phyloP scores from a whole-genome alignment of 64 coral and sea anemone species.

The Actinia equina region DNA sequence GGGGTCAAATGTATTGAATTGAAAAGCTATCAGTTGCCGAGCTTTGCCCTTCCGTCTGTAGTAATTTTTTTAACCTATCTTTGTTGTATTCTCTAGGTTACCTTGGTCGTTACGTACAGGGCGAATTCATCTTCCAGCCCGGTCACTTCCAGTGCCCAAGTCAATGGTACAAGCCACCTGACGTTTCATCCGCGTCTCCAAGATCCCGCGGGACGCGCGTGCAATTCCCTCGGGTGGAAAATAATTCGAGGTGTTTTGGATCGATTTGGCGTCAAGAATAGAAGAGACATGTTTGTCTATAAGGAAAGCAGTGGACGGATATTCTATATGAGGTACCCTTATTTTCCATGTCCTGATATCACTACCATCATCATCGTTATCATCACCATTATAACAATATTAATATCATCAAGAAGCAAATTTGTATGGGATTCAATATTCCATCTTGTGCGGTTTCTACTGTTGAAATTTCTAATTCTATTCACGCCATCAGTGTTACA shows the following conservation, averaged over 20 bases:
- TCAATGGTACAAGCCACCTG: slow-evolving; percentile 48
- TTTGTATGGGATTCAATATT: too few species aligned
- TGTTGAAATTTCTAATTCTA: too few species aligned
- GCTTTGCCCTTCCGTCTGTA: too few species aligned
- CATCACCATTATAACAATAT: too few species aligned
- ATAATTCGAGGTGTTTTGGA: slow-evolving; percentile 74
- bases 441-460: too few species aligned
- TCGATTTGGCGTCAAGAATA: slow-evolving; percentile 65
- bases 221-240: slow-evolving; percentile 62
- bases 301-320: slow-evolving; percentile 72
- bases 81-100: slow-evolving; percentile 21
- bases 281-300: slow-evolving; percentile 96
- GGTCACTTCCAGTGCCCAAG: slow-evolving; percentile 75
- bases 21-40: too few species aligned
- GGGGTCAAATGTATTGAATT: too few species aligned
- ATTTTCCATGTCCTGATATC: too few species aligned
- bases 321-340: slow-evolving; percentile 88
- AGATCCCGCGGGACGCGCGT: slow-evolving; percentile 57
- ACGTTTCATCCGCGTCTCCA: slow-evolving; percentile 69
- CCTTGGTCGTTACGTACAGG: slow-evolving; percentile 51
- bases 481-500: too few species aligned
- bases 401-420: too few species aligned
- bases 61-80: too few species aligned
- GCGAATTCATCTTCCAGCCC: slow-evolving; percentile 76
- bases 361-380: too few species aligned